phyloP scores from a whole-genome alignment of 2,888 invertebrate species.

The Cyclophora punctaria region DNA sequence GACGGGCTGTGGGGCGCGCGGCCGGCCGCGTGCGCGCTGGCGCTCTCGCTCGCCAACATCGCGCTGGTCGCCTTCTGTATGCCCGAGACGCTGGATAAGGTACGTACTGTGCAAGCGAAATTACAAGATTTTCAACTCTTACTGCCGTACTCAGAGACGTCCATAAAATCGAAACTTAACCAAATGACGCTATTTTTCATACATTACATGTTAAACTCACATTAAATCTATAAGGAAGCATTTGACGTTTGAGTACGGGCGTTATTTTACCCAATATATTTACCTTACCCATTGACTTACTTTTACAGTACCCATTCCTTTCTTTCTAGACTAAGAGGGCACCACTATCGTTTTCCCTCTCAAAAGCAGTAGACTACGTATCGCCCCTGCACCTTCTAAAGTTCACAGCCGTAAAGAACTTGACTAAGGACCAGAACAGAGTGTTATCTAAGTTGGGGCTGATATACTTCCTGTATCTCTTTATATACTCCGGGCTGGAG shows the following conservation, averaged over 20 bases:
- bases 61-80: slow-evolving; percentile 79
- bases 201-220: too few relatives aligned
- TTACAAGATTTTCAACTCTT: not conserved
- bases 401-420: slow-evolving; percentile 81
- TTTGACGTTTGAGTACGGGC: too few relatives aligned
- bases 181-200: too few relatives aligned
- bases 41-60: slow-evolving; percentile 85
- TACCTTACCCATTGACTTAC: too few relatives aligned
- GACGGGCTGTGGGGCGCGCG: slow-evolving; percentile 83
- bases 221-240: too few relatives aligned
- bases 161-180: too few relatives aligned
- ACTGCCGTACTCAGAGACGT: too few relatives aligned
- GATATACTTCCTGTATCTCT: slow-evolving; percentile 92
- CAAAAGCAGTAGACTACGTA: slow-evolving; percentile 74
- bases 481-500: slow-evolving; percentile 96
- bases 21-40: slow-evolving; percentile 86
- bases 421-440: slow-evolving; percentile 76
- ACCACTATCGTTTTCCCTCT: slow-evolving; percentile 78
- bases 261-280: too few relatives aligned
- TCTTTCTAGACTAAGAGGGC: slow-evolving; percentile 80
- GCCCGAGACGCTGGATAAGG: not conserved
- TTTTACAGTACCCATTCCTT: slow-evolving; percentile 2
- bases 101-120: not conserved
- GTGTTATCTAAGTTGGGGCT: slow-evolving; percentile 81
- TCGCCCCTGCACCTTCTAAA: slow-evolving; percentile 65